phyloP scores from a whole-genome alignment of 2,113 vertebrate genomes.

The Lota lota region DNA sequence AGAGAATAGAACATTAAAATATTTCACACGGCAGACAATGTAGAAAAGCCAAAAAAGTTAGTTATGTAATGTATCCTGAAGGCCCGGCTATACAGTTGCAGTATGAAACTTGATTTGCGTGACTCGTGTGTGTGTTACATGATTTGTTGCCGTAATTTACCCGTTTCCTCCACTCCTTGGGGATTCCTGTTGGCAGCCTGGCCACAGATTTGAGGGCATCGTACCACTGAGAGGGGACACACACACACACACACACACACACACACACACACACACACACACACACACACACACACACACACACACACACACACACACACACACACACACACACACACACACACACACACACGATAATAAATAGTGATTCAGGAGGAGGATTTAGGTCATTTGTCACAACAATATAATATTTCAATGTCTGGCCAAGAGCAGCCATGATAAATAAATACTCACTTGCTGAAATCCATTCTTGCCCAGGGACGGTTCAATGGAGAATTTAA shows the following conservation, averaged over 20 bases:
- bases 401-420: neutral
- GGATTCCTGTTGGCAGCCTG: conserved; percentile 89
- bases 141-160: conserved; percentile 61
- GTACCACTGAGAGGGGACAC: conserved; percentile 82
- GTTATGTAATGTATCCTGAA: neutral
- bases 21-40: no score
- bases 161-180: conserved; percentile 95
- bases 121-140: neutral
- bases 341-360: neutral
- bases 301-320: conserved; percentile 2
- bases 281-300: neutral
- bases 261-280: conserved; percentile 2
- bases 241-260: neutral
- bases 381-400: no score
- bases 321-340: neutral
- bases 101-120: neutral
- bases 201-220: conserved; percentile 96
- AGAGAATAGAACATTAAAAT: no score
- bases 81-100: neutral
- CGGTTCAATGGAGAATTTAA: conserved; percentile 97
- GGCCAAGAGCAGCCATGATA: neutral
- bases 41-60: no score
- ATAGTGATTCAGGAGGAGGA: no score
- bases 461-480: conserved; percentile 95
- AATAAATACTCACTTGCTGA: conserved; percentile 84